Base-by-base conservation (phyloP, 2,888 invertebrate genomes). In the Dysmachus trigonus region DNA sequence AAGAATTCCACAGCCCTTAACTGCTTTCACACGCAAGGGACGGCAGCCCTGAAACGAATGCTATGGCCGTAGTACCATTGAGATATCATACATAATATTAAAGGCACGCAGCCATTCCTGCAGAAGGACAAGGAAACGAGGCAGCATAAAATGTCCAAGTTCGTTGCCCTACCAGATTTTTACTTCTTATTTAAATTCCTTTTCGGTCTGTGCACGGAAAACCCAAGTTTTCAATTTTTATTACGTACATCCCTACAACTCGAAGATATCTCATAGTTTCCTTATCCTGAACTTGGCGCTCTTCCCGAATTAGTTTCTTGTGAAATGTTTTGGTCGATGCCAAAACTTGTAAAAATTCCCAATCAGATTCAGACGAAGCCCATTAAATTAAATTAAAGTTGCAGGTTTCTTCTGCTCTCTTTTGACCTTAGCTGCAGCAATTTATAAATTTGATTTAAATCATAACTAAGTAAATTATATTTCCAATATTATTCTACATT, bases 351-450 rank as follows among this genome's bases (percentile, higher is more conserved):
- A 83, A 83, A 38, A 72, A 27, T 27, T 83, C 83, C 72, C 38
- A 72, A 83, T 83, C 83, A 71, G 72, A 72, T 71, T 72, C 72
- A 83, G 83, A 83, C 83, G 72, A 83, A 72, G 72, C 30, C 72
- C 83, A 72, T 72, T 83, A 72, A 72, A 83, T 83, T 72, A 83
- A 83, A 83, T 83, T 71, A 72, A 83, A 83, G 72, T 72, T 33
- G 72, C 62, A 62, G 22, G 13, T 18, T 33, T 10, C 13, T 33
- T 51, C 18, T 41, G 35, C 8, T 15, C 41, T 41, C 27, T 5
- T 71, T 31, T 71, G 30, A 22, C 72, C n/a, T 15, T 72, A 83
- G n/a, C 71, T 83, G 72, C 15, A 30, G 38, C 22, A 2, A 18
- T 83, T 22, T 77, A 27, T 30, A 72, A 27, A 33, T 72, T 72